Percentiles rank a stretch among this genome's conserved stretches.
These are phyloP conservation scores for Heliconius nattereri DNA, from an alignment of 1,140 invertebrate genomes.

Conservation along the genomic window DNA sequence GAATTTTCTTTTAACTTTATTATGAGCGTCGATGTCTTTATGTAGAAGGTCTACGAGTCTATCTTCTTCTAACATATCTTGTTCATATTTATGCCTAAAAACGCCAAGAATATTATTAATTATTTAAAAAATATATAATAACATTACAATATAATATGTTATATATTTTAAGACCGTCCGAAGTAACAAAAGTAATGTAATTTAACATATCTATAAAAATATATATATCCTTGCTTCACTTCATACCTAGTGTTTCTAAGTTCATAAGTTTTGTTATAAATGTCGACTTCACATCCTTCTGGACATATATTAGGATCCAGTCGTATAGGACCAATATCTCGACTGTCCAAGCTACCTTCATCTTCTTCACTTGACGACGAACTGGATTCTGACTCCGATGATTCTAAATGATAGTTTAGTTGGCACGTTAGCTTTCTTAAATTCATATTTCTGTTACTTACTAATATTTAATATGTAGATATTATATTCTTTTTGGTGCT, in stretches of 20 bases:
- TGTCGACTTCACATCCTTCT: conserved; percentile 85
- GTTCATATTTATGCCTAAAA: conserved; percentile 67
- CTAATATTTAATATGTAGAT: neutral
- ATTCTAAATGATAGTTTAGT: conserved; percentile 49
- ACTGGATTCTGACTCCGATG: conserved; percentile 72
- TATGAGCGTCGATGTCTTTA: conserved; percentile 72
- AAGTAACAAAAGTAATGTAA: no score
- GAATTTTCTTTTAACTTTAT: conserved; percentile 67
- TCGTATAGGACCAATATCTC: conserved; percentile 83
- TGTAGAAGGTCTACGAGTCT: conserved; percentile 61
- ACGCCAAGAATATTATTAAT: conserved; percentile 25
- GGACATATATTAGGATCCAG: conserved; percentile 90
- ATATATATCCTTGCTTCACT: neutral
- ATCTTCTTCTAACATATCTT: conserved; percentile 70
- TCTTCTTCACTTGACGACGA: conserved; percentile 83
- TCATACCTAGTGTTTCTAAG: conserved; percentile 82
- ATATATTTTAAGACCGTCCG: no score
- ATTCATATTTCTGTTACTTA: neutral
- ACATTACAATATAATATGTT: no score
- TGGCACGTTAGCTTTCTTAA: neutral
- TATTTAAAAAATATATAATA: conserved; percentile 12
- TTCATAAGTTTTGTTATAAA: conserved; percentile 85
- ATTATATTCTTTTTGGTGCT: no score
- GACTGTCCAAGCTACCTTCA: conserved; percentile 82
- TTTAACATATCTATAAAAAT: no score